Base-by-base conservation (phyloP, 2,888 invertebrate genomes). In the Eupithecia pulchellata region DNA sequence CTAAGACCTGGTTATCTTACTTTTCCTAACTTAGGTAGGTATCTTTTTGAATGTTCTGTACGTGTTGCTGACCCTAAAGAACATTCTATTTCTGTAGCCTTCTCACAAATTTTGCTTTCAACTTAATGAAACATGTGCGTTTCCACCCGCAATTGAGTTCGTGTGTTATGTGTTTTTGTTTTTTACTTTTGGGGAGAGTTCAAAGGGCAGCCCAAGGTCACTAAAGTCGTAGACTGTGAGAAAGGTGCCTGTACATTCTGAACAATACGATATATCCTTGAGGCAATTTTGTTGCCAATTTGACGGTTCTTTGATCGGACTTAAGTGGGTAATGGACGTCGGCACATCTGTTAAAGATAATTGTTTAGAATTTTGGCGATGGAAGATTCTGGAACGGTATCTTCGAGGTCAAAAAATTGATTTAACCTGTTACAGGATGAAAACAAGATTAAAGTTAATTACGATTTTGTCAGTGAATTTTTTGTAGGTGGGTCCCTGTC, bases 41-140 rank as follows among this genome's bases (percentile, higher is more conserved):
- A 8, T 9, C 52, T 1, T 25, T 25, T 52, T 52, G 25, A 52
- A 52, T 52, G 13, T 13, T 25, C 1, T 13, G 11, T 52, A 9
- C 47, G 20, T 25, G 13, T 25, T 52, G 13, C 20, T 52, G 52
- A 25, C 11, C 20, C 47, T 20, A 0, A 20, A 47, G 4, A 25
- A 52, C 25, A 25, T 52, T 47, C 20, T 47, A 25, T 25, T 25
- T 13, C 25, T 52, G 47, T 47, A 20, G 47, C 9, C 9, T 47
- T 52, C 32, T 32, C n/a, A 32, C 30, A 32, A n/a, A 60, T 13
- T 73, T 72, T 66, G 78, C 84, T 87, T 84, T 86, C 80, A 84
- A 79, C 81, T 74, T 84, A 82, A 87, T 87, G 81, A 86, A 85
- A 86, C 80, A 82, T 76, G 74, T 78, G 78, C 66, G 71, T 64